These are phyloP conservation scores for Dicranocentrus wangi DNA, from an alignment of 2,888 invertebrate species.

Conservation along the genomic window DNA sequence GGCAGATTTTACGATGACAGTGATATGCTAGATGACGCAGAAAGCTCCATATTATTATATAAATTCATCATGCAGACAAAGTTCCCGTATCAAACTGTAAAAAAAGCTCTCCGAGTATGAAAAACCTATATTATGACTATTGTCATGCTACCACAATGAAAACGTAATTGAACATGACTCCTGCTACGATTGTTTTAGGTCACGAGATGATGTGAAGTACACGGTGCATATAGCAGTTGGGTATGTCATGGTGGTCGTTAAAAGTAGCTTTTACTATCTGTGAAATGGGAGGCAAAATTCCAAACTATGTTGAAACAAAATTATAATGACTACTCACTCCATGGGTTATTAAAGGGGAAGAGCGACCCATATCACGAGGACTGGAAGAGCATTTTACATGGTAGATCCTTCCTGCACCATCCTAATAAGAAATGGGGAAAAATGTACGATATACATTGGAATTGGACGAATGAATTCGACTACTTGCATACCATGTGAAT, in stretches of 20 bases:
- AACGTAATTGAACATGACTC: constrained; percentile 56
- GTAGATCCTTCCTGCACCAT: no score
- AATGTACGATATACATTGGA: no score
- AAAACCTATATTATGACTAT: constrained; percentile 4
- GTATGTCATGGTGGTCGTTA: constrained; percentile 25
- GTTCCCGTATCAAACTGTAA: background rate
- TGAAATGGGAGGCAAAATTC: constrained; percentile 38
- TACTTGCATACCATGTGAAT: no score
- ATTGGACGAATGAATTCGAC: no score
- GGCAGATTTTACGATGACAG: background rate
- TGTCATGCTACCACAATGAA: constrained; percentile 47
- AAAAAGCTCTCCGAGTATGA: no score
- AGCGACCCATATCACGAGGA: background rate
- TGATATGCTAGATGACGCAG: constrained; percentile 15
- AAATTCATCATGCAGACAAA: background rate
- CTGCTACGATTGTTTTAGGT: constrained; percentile 54
- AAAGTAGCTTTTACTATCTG: constrained; percentile 36
- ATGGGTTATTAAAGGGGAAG: constrained; percentile 34
- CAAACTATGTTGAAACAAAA: constrained; percentile 44
- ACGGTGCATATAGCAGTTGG: background rate
- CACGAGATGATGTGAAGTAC: constrained; percentile 44
- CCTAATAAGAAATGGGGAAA: no score
- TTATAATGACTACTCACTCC: constrained; percentile 43
- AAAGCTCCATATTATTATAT: background rate
- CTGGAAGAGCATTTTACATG: background rate